Evolutionary conservation across 37 sponge, comb jelly and placozoan species (phyloP).

Genomic region (Beroe forskalii): DNA sequence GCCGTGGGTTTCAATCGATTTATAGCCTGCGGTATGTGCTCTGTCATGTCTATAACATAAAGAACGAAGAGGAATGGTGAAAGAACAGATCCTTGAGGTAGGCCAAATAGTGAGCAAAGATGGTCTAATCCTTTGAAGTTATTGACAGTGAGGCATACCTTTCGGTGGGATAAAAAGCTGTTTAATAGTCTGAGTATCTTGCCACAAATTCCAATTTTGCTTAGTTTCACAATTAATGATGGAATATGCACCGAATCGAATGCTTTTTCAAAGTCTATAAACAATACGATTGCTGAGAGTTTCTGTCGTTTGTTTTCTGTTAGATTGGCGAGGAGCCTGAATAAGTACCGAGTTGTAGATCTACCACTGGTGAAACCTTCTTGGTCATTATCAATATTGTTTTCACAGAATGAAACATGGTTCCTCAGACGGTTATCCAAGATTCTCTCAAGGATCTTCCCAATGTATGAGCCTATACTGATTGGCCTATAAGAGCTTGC

Average conservation of each 20-base stretch:
- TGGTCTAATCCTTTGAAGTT: neutral
- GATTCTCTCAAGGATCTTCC: neutral
- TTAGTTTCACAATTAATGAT: neutral
- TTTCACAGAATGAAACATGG: neutral
- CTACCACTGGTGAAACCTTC: no score
- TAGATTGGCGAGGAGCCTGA: no score
- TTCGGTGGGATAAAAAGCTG: neutral
- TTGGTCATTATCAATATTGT: no score
- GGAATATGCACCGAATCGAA: no score
- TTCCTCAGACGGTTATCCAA: neutral
- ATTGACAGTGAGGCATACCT: neutral
- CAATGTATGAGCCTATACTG: neutral
- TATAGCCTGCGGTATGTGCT: neutral
- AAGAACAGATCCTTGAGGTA: no score
- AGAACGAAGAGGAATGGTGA: neutral
- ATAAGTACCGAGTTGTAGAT: no score
- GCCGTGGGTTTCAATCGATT: no score
- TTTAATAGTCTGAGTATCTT: neutral
- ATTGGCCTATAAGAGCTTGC: neutral
- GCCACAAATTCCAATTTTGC: neutral
- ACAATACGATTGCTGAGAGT: no score
- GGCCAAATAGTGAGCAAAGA: no score
- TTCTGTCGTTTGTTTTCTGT: no score
- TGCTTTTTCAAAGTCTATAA: no score
- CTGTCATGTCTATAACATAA: neutral